These are phyloP conservation scores for Galagoides demidoff DNA, from an alignment of 2,797 vertebrate genomes.

Conservation along the genomic window DNA sequence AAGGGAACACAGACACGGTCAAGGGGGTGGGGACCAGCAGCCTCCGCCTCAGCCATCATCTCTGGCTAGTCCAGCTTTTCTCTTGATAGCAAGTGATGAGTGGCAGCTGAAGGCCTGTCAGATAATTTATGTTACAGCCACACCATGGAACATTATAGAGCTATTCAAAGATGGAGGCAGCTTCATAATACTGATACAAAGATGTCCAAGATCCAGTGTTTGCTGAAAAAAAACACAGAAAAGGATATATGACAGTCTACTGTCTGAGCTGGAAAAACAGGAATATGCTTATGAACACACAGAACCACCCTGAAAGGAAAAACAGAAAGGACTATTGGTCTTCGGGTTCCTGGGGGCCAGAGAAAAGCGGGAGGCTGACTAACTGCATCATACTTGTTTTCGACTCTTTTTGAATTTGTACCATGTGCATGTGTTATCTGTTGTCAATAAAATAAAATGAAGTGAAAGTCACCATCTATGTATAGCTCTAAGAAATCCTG, in stretches of 20 bases:
- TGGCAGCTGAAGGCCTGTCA: neutral
- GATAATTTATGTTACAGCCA: neutral
- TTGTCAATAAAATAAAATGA: neutral
- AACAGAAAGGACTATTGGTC: neutral
- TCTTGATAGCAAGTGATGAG: neutral
- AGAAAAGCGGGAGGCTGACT: neutral
- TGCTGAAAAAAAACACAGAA: neutral
- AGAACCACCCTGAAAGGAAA: neutral
- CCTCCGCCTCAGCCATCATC: neutral
- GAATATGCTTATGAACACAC: neutral
- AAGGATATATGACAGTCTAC: neutral
- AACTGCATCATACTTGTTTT: neutral
- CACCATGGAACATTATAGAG: neutral
- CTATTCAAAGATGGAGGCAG: neutral
- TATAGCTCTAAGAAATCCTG: neutral
- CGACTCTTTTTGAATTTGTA: neutral
- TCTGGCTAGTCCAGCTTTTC: neutral
- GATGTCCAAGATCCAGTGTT: neutral
- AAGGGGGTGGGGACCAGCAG: neutral
- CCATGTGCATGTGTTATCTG: neutral
- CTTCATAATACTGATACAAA: neutral
- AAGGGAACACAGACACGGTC: neutral
- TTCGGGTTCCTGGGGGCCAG: neutral
- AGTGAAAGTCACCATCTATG: neutral
- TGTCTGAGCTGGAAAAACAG: neutral